Base-by-base conservation (phyloP, 2,113 vertebrate species). In the Neoarius graeffei region DNA sequence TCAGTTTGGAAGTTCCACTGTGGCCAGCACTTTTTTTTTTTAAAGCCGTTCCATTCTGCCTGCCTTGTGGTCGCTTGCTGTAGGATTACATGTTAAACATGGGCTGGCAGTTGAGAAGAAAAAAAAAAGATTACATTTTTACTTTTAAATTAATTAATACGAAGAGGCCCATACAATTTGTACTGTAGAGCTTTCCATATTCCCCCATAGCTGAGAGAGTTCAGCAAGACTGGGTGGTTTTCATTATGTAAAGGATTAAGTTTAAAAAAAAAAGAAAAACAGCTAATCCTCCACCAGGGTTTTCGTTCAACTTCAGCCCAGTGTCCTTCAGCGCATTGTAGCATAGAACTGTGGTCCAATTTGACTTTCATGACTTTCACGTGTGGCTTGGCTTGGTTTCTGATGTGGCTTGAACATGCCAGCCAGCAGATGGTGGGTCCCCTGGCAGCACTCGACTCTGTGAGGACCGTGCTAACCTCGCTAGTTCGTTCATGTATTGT, bases 351-450 rank as follows among this genome's bases (percentile, higher is more conserved):
- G 89, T 87, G 86, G 52, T 88, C 86, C 87, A 84, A 88, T 92
- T 93, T 93, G 91, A 92, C 91, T 92, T 92, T 93, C 91, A 92
- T 91, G 93, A 93, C 71, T 85, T 85, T 85, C 92, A 92, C 92
- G 90, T 91, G 93, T 90, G 90, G 89, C 92, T 94, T 93, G 93
- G 92, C 94, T 91, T 85, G 76, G 23, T 92, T 92, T 90, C 88
- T 92, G 93, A 95, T 93, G 92, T 92, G 89, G 92, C 93, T 93
- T 91, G 92, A 66, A 92, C 93, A 92, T 91, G 91, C 93, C 92
- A 91, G 89, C 87, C 90, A 91, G 90, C 95, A 95, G 95, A 95
- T 95, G 95, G 94, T 90, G 85, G 64, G 89, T 94, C 94, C 93
- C 92, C 87, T 87, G 93, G 93, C 91, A 50, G 80, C 5, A 62